Conservation (phyloP, 2,113 vertebrate species). For the Nesoenas mayeri region DNA sequence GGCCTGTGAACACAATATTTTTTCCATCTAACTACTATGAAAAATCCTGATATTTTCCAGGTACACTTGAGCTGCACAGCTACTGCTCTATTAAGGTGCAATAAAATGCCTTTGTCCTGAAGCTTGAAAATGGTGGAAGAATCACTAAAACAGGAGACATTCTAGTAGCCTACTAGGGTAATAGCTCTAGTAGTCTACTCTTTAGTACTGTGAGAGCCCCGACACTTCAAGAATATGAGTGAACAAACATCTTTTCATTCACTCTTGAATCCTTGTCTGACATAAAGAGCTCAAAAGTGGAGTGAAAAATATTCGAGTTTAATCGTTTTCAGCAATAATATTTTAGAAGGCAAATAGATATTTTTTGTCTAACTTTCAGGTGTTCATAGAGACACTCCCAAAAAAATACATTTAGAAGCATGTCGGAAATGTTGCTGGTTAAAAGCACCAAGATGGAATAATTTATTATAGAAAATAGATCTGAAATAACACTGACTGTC, state of each 20-base stretch:
- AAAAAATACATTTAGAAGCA: background rate
- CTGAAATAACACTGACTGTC: background rate
- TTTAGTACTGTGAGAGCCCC: background rate
- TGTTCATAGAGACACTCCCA: background rate
- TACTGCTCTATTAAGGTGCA: background rate
- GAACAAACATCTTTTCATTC: background rate
- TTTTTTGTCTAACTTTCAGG: background rate
- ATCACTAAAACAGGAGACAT: background rate
- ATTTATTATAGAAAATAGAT: background rate
- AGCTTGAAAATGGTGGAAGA: background rate
- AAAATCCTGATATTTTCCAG: background rate
- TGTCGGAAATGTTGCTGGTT: background rate
- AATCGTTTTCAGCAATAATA: background rate
- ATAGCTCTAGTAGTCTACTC: background rate
- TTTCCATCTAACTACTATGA: background rate
- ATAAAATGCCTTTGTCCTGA: background rate
- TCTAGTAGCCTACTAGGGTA: background rate
- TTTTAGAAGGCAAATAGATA: background rate
- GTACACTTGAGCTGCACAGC: background rate
- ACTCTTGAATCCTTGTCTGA: background rate
- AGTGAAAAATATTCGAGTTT: background rate
- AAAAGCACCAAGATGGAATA: background rate
- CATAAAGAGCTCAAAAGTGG: background rate
- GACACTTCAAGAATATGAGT: background rate
- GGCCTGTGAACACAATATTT: background rate